Base-by-base conservation (phyloP, 2,888 invertebrate species). In the Drosophila lutescens region DNA sequence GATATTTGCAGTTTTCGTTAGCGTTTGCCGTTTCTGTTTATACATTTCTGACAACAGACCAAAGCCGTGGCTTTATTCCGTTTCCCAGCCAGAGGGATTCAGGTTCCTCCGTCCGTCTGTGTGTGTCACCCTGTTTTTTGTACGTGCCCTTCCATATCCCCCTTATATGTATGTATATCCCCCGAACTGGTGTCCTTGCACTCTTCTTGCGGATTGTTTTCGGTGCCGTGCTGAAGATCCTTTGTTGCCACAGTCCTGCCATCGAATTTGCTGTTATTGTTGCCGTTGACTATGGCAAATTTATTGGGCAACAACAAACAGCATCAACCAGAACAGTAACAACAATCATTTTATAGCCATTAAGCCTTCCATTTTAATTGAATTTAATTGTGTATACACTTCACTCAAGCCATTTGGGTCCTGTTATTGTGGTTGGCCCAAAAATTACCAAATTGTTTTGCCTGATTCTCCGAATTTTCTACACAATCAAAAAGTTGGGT, bases 361-460 rank as follows among this genome's bases (percentile, higher is more conserved):
- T 78, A 88, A 80, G 84, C 74, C 57, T 78, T 84, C 76, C 80
- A 73, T 71, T 85, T 84, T 82, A 87, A 85, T 85, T 85, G 85
- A 87, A 88, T 85, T 87, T 85, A 89, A 85, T 87, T 85, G 89
- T 81, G 68, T 77, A 77, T 58, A 62, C 72, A 77, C 71, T 69
- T 73, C 68, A 67, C 63, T 74, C 61, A 54, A 68, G 73, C 49
- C 46, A 51, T 57, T 63, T 62, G 62, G 32, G 34, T 38, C 10
- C 57, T 63, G 65, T 63, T 71, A 51, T 68, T 63, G 65, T 55
- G 54, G 65, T 50, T 30, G 38, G 38, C n/a, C 62, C 61, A 41
- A 70, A 68, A 68, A 70, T 60, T 71, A 40, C 55, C 44, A 71
- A 65, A 74, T 71, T 62, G 58, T 46, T 60, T 63, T 58, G 44